A percentile compares a stretch with the other conserved stretches of the same genome.
Evolutionary conservation across 2,888 invertebrate species (phyloP).

Genomic region (Plebejus melissa): DNA sequence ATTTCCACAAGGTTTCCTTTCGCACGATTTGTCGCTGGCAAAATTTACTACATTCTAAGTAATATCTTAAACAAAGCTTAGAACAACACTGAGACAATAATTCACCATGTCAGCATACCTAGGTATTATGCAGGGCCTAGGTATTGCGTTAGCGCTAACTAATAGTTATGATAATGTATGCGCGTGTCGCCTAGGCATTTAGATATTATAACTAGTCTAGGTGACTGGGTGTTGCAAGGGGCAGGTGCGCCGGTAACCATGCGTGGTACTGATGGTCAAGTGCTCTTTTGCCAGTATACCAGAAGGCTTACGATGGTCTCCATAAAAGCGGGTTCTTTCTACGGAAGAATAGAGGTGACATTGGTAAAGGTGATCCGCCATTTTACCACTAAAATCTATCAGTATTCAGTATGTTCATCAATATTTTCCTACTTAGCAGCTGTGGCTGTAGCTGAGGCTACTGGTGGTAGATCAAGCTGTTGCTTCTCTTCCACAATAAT

Average conservation of each 20-base stretch:
- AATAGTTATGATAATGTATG: conserved; percentile 13
- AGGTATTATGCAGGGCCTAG: neutral
- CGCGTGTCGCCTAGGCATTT: conserved; percentile 2
- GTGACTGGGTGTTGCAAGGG: neutral
- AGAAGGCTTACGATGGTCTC: too few relatives aligned
- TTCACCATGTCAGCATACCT: conserved; percentile 12
- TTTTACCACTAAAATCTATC: too few relatives aligned
- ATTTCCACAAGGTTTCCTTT: neutral
- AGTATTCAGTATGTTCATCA: too few relatives aligned
- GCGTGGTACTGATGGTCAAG: neutral
- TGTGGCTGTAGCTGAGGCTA: too few relatives aligned
- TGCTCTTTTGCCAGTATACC: neutral
- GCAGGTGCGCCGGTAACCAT: neutral
- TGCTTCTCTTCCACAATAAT: neutral
- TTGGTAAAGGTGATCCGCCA: too few relatives aligned
- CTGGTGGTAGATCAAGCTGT: neutral
- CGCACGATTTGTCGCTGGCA: neutral
- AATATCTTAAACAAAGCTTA: neutral
- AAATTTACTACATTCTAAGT: neutral
- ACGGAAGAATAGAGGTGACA: too few relatives aligned
- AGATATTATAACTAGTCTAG: conserved; percentile 1
- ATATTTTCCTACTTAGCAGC: too few relatives aligned
- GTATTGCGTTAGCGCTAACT: neutral
- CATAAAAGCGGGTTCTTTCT: too few relatives aligned
- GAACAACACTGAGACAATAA: neutral